A percentile compares a stretch with the other conserved stretches of the same genome.
phyloP scores from a whole-genome alignment of 1,140 invertebrate species.

The Sinella curviseta region DNA sequence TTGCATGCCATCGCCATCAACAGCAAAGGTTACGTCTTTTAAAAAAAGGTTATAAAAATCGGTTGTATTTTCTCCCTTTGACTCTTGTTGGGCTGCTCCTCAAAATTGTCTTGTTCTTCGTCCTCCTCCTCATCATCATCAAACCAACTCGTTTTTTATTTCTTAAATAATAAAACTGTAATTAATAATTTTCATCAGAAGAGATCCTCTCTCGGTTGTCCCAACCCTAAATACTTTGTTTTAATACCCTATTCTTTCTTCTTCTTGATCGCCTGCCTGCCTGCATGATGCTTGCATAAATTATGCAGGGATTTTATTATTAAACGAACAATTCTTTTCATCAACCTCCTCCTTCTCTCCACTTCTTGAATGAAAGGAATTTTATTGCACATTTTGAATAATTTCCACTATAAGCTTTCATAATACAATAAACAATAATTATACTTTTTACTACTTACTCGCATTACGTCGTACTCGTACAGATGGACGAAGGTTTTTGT shows the following conservation, averaged over 20 bases:
- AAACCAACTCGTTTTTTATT: not conserved
- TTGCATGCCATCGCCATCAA: no score
- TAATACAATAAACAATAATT: not conserved
- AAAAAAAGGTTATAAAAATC: no score
- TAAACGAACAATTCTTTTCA: no score
- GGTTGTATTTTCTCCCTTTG: no score
- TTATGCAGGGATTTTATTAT: not conserved
- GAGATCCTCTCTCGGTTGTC: not conserved
- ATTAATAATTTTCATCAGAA: not conserved
- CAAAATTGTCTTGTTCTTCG: not conserved
- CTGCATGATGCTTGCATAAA: not conserved
- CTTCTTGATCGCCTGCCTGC: not conserved
- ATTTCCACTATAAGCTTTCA: not conserved
- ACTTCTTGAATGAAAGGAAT: not conserved
- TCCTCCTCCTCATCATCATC: not conserved
- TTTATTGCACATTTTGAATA: not conserved
- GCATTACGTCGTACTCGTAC: not conserved
- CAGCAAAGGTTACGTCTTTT: no score
- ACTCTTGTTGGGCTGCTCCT: conserved; percentile 6
- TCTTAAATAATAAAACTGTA: conserved; percentile 6
- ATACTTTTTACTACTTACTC: not conserved
- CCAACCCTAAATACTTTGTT: conserved; percentile 23
- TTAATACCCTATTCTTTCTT: not conserved
- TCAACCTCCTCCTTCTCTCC: not conserved
- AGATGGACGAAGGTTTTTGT: not conserved